Conservation (phyloP, 2,888 invertebrate species). For the Fragum fragum region DNA sequence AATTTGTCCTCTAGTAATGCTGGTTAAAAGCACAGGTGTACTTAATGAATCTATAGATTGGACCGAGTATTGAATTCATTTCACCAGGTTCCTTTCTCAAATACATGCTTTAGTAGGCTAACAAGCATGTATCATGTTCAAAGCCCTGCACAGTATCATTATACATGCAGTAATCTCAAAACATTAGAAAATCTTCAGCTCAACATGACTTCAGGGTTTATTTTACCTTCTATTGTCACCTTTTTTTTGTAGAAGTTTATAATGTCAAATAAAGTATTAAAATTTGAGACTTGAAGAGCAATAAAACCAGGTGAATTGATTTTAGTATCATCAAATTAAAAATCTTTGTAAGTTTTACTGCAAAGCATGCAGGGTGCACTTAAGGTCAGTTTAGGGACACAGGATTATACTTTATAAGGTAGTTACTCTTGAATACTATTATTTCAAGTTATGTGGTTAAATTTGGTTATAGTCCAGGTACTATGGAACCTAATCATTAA, state of each 20-base stretch:
- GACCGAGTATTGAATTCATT: no score
- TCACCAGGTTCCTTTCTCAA: no score
- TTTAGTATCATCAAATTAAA: background rate
- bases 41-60: no score
- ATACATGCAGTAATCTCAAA: background rate
- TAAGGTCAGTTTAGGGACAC: no score
- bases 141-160: background rate
- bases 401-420: no score
- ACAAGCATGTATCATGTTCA: conserved; percentile 5
- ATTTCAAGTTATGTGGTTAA: no score
- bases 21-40: no score
- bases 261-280: background rate
- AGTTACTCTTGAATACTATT: no score
- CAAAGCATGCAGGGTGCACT: no score
- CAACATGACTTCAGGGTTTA: background rate
- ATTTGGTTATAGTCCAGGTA: no score
- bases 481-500: no score
- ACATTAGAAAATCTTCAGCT: background rate
- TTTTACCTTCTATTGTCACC: background rate
- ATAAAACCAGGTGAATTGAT: background rate
- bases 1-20: no score
- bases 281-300: background rate
- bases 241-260: conserved; percentile 4
- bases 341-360: background rate
- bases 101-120: background rate